Base-by-base conservation (phyloP, 2,113 vertebrate genomes). In the Eubucco bourcierii region DNA sequence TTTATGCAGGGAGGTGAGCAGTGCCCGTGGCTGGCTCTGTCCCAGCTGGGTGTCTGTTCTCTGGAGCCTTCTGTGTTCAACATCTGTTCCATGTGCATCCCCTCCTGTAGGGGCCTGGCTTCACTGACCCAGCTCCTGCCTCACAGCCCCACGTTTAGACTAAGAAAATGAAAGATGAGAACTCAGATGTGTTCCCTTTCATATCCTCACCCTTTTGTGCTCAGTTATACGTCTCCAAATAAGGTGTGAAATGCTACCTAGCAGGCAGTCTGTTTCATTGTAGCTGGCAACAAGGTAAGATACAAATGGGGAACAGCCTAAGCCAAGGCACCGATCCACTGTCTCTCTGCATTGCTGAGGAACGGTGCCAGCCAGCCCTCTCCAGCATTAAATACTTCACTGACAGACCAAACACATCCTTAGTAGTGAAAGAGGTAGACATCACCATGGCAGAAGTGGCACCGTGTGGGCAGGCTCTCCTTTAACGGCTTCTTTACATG, bases 101-200 rank as follows among this genome's bases (percentile, higher is more conserved):
- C 12, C 20, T 0, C 0, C 28, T 64, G 31, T 0, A 56, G 41
- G 41, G 59, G 20, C 6, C 23, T 21, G 10, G 20, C 27, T 58
- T 44, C 21, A 3, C 33, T 70, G 50, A 46, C 59, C 21, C 34
- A 68, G 29, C 20, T 84, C 31, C 28, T 87, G 65, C 24, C 33
- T 70, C 78, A 41, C 52, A 52, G 18, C 31, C 21, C 37, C 56
- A 5, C 8, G 18, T 31, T 80, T 77, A 52, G 55, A 46, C 59
- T 29, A 46, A 78, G 44, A 44, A 41, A 7, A 3, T 41, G 16
- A 70, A 80, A 80, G 66, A 50, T 9, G 19, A 82, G 59, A 76
- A 18, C 58, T 60, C 9, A 24, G 14, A 27, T 56, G 13, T 84
- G 59, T 85, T 75, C 25, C 18, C 4, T 13, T 72, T 75, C 31